Evolutionary conservation across 1,140 invertebrate species (phyloP), one percentile per base, ranked within the genome.

Genomic region (Papilio machaon): DNA sequence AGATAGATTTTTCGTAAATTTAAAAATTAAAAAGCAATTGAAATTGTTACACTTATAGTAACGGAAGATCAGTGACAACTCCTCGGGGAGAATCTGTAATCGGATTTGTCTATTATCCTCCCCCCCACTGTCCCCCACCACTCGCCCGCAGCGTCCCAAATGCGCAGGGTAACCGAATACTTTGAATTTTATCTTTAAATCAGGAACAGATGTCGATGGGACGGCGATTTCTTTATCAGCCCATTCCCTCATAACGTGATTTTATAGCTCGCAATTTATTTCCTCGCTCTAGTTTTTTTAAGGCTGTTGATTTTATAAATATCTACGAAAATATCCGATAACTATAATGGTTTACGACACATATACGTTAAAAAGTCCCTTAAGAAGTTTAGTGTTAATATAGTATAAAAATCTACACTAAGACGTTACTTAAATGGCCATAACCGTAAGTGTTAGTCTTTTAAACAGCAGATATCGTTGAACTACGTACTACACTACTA

Each of bases 81-180:
- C 87, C 86, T 83, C 87, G 73, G 81, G 89, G 89, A 88, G 88
- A 88, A 89, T 90, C 87, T 90, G 87, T 91, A 91, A 91, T 91
- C 90, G 85, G 86, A 85, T 91, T 90, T 88, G 89, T 87, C 89
- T 89, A 89, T 90, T 89, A 89, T 85, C 83, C 85, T 30, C 58
- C 64, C 64, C 82, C 11, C 81, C 80, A 79, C 82, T 10, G 83
- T 81, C 84, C 58, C 82, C 8, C 17, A 7, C 54, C 49, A 3
- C 15, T 82, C 79, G 85, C 84, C 80, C 82, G 15, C 82, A 79
- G 80, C 83, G 83, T 82, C 84, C 74, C 83, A 60, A 80, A 84
- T 81, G 85, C 83, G 84, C 80, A 70, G 80, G 80, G 83, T 78
- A 83, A 79, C 81, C 81, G 73, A 60, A 79, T 70, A 80, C 83